Conservation (phyloP, 2,888 invertebrate species). For the Malthinus seriepunctatus region DNA sequence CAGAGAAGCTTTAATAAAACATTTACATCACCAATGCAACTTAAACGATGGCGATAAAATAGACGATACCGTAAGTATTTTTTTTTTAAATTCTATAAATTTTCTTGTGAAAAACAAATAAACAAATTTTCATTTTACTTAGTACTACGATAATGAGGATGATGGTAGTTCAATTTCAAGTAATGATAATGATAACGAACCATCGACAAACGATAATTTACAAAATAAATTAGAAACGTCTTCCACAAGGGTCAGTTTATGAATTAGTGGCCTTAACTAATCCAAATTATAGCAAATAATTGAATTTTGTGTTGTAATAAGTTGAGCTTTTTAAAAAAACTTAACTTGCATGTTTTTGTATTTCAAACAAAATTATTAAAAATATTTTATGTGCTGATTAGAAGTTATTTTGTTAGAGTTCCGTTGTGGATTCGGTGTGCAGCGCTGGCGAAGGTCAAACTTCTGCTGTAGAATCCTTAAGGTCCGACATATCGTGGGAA, state of each 20-base stretch:
- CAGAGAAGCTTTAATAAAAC: conserved; percentile 71
- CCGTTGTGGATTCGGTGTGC: conserved; percentile 62
- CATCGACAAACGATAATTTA: conserved; percentile 12
- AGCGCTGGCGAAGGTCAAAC: conserved; percentile 60
- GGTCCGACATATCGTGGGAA: conserved; percentile 82
- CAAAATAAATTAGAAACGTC: conserved; percentile 23
- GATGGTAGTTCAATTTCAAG: conserved; percentile 20
- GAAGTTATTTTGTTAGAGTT: conserved; percentile 52
- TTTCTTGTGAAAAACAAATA: not conserved
- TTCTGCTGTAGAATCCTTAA: conserved; percentile 60
- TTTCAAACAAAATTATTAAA: not conserved
- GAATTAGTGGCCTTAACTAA: conserved; percentile 3
- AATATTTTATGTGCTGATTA: not conserved
- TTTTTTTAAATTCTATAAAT: not conserved
- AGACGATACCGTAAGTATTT: conserved; percentile 62
- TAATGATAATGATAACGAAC: conserved; percentile 12
- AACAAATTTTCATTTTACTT: conserved; percentile 16
- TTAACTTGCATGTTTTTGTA: conserved; percentile 1
- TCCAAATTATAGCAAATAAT: too few species aligned
- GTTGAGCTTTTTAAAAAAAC: not conserved
- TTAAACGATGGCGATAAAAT: conserved; percentile 58
- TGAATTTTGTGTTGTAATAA: too few species aligned
- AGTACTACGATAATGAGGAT: conserved; percentile 36
- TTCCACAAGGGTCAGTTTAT: conserved; percentile 45
- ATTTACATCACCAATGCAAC: conserved; percentile 68